Evolutionary conservation across 1,140 invertebrate species (phyloP).

Genomic region (Triops cancriformis): DNA sequence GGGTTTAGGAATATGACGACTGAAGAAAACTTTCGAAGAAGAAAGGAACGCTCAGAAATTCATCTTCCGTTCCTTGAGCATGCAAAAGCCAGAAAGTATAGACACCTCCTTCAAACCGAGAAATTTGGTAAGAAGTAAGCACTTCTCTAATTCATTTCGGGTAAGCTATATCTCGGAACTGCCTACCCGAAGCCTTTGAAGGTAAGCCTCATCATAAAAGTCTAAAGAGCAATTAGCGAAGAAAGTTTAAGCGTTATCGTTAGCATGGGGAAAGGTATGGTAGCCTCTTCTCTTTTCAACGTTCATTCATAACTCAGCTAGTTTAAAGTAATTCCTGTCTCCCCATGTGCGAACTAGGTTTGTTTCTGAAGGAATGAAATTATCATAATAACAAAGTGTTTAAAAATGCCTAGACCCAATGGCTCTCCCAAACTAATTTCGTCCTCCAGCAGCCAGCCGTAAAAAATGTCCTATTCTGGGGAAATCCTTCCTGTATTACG

Average conservation of each 20-base stretch:
- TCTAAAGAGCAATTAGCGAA: conserved; percentile 10
- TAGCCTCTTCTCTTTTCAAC: not conserved
- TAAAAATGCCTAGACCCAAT: not conserved
- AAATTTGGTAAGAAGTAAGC: not conserved
- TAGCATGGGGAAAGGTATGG: not conserved
- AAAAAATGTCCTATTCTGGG: not conserved
- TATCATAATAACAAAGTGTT: not conserved
- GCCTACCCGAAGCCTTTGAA: not conserved
- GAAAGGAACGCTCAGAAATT: not conserved
- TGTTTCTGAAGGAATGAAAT: not conserved
- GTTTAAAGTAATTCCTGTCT: not conserved
- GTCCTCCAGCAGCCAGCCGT: not conserved
- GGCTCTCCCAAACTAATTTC: not conserved
- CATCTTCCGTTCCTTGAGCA: not conserved
- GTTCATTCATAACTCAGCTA: not conserved
- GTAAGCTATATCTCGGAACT: not conserved
- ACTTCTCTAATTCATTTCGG: not conserved
- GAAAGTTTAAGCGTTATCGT: not conserved
- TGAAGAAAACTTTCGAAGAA: not conserved
- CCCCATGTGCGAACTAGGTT: not conserved
- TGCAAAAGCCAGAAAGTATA: not conserved
- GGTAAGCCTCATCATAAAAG: conserved; percentile 6
- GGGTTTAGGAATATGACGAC: not conserved
- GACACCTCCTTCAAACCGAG: not conserved
- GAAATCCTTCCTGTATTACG: not conserved